Base-by-base conservation (phyloP, 2,113 vertebrate species). In the Pagrus major region DNA sequence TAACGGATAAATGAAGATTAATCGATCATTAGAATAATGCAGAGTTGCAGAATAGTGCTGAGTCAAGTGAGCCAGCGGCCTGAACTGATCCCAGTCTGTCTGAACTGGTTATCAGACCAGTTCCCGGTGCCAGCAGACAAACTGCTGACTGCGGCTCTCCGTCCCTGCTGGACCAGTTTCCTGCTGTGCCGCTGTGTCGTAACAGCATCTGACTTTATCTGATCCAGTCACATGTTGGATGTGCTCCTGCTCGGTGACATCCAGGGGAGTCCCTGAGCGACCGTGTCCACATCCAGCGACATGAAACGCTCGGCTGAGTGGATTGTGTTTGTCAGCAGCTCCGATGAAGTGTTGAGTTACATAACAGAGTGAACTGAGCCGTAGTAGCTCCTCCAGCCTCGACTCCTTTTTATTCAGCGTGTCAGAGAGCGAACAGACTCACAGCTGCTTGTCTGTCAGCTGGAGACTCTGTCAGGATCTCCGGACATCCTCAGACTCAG, bases 371-470 rank as follows among this genome's bases (percentile, higher is more conserved):
- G 0, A 25, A 23, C 49, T n/a, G 65, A 10, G 61, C 59, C 31
- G 67, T 9, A 25, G 46, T 18, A 18, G 29, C 5, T 14, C 25
- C 12, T 25, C 33, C 58, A 23, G 20, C 14, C 2, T 21, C 4
- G 5, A 35, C 20, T n/a, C 23, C n/a, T 39, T 60, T 60, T 39
- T 9, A 10, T 59, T 6, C 11, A 1, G 5, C 4, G 21, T 35
- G 35, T 35, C 35, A 39, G 37, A 2, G 9, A 39, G 2, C 3
- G 9, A 10, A 27, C 66, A 14, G 35, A 44, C 52, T 31, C 20
- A 0, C 81, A 84, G 66, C 71, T 80, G 77, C 59, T 65, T 12
- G 23, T 51, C 46, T 44, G 60, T 55, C 83, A 56, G 61, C 67
- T 71, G 60, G 60, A 47, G n/a, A 33, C 60, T 25, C 49, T 56